Conservation (phyloP, 1,140 invertebrate genomes). For the Linepithema humile region DNA sequence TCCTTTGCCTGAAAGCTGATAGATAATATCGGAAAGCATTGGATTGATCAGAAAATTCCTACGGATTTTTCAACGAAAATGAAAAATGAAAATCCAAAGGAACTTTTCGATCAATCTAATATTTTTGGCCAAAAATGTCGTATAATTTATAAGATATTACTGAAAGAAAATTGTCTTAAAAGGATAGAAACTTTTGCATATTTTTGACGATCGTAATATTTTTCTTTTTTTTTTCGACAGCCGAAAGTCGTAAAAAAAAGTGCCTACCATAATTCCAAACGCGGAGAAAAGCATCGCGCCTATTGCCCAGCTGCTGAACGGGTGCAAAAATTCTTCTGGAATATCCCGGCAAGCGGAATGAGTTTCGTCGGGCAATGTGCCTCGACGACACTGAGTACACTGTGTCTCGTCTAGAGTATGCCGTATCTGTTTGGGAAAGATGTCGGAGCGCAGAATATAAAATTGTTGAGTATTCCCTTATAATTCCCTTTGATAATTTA, state of each 20-base stretch:
- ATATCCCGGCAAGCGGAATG: slow-evolving; percentile 91
- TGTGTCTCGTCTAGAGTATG: slow-evolving; percentile 92
- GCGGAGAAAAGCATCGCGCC: slow-evolving; percentile 93
- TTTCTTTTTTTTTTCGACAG: too few relatives aligned
- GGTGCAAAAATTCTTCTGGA: slow-evolving; percentile 92
- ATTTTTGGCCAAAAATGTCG: too few relatives aligned
- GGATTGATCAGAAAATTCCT: too few relatives aligned
- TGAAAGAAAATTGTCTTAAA: too few relatives aligned
- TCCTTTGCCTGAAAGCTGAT: too few relatives aligned
- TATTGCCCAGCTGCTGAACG: slow-evolving; percentile 94
- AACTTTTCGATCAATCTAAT: too few relatives aligned
- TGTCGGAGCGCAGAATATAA: background rate
- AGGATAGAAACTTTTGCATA: too few relatives aligned
- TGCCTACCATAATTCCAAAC: slow-evolving; percentile 91
- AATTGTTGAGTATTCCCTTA: background rate
- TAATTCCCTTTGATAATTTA: background rate
- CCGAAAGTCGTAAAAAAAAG: background rate
- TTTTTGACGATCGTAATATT: too few relatives aligned
- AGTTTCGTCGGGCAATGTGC: slow-evolving; percentile 91
- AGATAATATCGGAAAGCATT: too few relatives aligned
- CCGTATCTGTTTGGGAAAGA: slow-evolving; percentile 87
- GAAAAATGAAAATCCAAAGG: too few relatives aligned
- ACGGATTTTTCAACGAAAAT: too few relatives aligned
- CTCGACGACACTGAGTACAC: slow-evolving; percentile 92
- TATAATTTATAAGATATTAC: too few relatives aligned